Evolutionary conservation across 2,113 vertebrate genomes (phyloP).

Genomic region (Parus major): DNA sequence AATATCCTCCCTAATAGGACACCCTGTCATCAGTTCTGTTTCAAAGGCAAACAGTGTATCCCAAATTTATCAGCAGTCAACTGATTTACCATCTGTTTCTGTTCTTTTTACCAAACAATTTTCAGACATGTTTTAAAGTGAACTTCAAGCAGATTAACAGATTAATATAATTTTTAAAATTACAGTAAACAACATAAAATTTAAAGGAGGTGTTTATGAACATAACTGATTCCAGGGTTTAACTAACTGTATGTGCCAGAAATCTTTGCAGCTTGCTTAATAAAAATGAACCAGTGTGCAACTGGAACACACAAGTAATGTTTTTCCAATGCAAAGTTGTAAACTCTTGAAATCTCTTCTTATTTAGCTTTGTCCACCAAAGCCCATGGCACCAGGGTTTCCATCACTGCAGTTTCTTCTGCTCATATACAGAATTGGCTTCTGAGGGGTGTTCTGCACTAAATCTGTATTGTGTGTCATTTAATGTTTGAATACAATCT

Average conservation of each 20-base stretch:
- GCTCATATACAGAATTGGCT: neutral
- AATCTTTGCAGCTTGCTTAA: neutral
- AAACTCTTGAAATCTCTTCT: neutral
- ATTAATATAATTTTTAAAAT: neutral
- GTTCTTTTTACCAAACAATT: neutral
- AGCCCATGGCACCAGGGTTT: neutral
- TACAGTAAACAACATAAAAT: neutral
- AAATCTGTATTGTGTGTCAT: neutral
- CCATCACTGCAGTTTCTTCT: neutral
- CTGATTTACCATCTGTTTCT: neutral
- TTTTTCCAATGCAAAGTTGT: neutral
- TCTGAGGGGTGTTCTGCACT: neutral
- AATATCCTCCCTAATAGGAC: neutral
- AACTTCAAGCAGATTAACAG: neutral
- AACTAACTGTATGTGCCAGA: neutral
- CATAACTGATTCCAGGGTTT: neutral
- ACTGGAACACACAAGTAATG: neutral
- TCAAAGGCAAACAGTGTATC: neutral
- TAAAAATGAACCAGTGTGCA: neutral
- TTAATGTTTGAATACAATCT: neutral
- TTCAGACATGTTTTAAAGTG: neutral
- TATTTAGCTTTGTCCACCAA: neutral
- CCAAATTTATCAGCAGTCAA: neutral
- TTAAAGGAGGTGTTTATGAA: neutral
- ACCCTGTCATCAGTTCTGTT: neutral